These are phyloP conservation scores for Balanococcus diminutus DNA, from an alignment of 2,888 invertebrate genomes.

Conservation along the genomic window DNA sequence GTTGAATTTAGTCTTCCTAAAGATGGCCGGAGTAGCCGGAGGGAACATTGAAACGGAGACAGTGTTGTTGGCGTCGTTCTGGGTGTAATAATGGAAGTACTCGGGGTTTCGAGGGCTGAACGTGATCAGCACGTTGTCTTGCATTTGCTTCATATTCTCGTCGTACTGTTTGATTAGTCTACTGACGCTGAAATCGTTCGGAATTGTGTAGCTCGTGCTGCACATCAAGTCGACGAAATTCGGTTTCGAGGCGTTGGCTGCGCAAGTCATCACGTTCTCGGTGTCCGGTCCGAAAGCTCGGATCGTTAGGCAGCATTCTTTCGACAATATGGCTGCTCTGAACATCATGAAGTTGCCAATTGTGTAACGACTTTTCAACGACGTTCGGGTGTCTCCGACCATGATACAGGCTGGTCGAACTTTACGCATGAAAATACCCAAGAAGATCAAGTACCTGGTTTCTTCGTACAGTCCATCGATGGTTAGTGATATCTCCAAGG, in stretches of 20 bases:
- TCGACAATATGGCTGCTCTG: slow-evolving; percentile 66
- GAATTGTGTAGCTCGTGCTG: slow-evolving; percentile 62
- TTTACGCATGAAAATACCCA: slow-evolving; percentile 68
- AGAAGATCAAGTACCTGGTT: slow-evolving; percentile 66
- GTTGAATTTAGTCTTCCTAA: slow-evolving; percentile 54
- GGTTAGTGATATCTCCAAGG: slow-evolving; percentile 65
- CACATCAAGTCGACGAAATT: slow-evolving; percentile 62
- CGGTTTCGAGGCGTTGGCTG: slow-evolving; percentile 64
- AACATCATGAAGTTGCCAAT: slow-evolving; percentile 64
- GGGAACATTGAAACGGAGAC: slow-evolving; percentile 61
- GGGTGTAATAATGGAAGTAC: slow-evolving; percentile 64
- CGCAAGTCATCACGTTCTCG: slow-evolving; percentile 63
- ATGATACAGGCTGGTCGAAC: slow-evolving; percentile 66
- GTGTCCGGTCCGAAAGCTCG: slow-evolving; percentile 66
- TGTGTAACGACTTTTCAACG: slow-evolving; percentile 47
- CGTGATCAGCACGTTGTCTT: slow-evolving; percentile 68
- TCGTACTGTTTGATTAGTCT: slow-evolving; percentile 22
- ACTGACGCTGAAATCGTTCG: slow-evolving; percentile 24
- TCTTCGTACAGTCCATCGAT: slow-evolving; percentile 68
- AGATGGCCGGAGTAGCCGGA: slow-evolving; percentile 55
- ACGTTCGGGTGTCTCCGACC: slow-evolving; percentile 63
- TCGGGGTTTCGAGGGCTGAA: slow-evolving; percentile 71
- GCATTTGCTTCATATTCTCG: slow-evolving; percentile 65
- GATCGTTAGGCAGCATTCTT: slow-evolving; percentile 66
- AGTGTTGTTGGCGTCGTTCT: slow-evolving; percentile 62